Base-by-base conservation (phyloP, 2,888 invertebrate genomes). In the Chromoteleia sp. region DNA sequence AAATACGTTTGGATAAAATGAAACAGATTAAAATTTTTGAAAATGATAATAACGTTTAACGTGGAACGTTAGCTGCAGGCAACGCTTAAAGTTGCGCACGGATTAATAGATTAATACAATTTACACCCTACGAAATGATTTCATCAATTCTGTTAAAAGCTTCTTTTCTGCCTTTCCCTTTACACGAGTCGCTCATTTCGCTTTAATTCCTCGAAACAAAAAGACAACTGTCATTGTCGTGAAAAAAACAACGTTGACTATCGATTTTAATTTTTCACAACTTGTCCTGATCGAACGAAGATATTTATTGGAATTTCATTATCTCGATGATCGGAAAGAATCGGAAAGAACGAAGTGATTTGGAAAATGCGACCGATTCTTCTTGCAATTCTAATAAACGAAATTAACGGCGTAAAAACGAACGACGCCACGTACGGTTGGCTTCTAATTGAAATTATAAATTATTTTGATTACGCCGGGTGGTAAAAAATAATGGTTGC, bases 401-500 rank as follows among this genome's bases (percentile, higher is more conserved):
- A 50, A 65, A 52, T 29, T 21, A 52, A 29, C 15, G 39, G 15
- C 7, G 17, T 15, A 33, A 21, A 61, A 39, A 15, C 8, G 36
- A 39, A 39, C 10, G 19, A 12, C 19, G n/a, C 56, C 29, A 14
- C 41, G 56, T 7, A 21, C 25, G 36, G 17, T 30, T 29, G 4
- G 29, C 15, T 29, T 54, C 29, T 56, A 68, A 70, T 58, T 70
- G 70, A 70, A 70, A 70, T 70, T 58, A 33, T 58, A 48, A 58
- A 48, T 70, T 70, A 58, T 48, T 70, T 70, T 58, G 45, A 58
- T 70, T 70, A 58, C 48, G 33, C 19, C 14, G 7, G 4, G 8
- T 4, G 33, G 15, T 58, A 58, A 70, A 70, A 58, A 58, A 50
- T 71, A 50, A 59, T 19, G 59, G 29, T 10, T 19, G 39, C 10